A percentile compares a stretch with the other conserved stretches of the same genome.
Evolutionary conservation across 2,888 invertebrate genomes (phyloP).

Genomic region (Melieria crassipennis): DNA sequence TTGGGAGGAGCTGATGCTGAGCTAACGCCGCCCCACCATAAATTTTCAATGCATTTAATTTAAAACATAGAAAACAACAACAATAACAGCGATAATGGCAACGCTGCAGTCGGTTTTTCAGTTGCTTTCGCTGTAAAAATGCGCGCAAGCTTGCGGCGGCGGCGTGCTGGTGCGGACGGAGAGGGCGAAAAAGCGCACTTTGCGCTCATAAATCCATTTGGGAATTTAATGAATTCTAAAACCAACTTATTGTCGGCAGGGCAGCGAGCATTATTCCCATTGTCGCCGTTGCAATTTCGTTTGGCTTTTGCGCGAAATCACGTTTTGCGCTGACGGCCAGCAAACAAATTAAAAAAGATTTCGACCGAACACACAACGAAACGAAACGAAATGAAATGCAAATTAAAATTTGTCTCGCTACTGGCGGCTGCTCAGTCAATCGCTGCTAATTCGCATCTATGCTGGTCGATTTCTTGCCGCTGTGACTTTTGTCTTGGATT

Average conservation of each 20-base stretch:
- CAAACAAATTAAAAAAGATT: background rate
- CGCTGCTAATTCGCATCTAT: too few relatives aligned
- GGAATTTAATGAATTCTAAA: slow-evolving; percentile 11
- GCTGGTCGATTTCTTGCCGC: too few relatives aligned
- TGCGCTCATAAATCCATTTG: slow-evolving; percentile 1
- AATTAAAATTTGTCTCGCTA: too few relatives aligned
- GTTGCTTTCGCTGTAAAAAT: background rate
- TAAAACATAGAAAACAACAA: slow-evolving; percentile 1
- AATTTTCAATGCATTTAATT: slow-evolving; percentile 13
- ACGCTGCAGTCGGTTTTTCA: background rate
- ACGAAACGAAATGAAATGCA: too few relatives aligned
- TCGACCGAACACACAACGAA: too few relatives aligned
- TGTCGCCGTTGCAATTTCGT: too few relatives aligned
- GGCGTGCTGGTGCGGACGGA: background rate
- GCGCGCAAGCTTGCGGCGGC: background rate
- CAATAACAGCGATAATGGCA: background rate
- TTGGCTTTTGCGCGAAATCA: too few relatives aligned
- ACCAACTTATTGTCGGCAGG: background rate
- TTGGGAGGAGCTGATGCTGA: slow-evolving; percentile 6
- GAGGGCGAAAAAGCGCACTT: slow-evolving; percentile 1
- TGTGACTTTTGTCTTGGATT: too few relatives aligned
- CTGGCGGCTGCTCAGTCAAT: too few relatives aligned
- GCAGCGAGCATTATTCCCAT: too few relatives aligned
- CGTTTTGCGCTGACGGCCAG: too few relatives aligned
- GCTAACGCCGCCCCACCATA: slow-evolving; percentile 4